Conservation (phyloP, 2,888 invertebrate species). For the Biston betularia region DNA sequence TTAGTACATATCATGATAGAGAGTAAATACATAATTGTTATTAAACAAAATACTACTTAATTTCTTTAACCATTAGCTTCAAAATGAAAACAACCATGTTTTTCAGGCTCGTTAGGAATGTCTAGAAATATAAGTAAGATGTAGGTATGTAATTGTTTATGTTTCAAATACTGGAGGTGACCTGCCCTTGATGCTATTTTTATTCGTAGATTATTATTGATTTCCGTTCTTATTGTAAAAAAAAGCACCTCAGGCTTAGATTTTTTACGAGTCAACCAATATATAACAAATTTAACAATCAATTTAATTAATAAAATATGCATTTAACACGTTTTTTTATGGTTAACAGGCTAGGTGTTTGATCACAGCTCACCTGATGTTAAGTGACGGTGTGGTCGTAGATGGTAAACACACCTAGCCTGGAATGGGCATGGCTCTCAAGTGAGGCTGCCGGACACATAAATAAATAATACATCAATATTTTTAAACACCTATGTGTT, state of each 20-base stretch:
- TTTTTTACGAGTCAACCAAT: background rate
- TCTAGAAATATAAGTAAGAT: background rate
- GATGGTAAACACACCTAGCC: no score
- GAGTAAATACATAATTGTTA: background rate
- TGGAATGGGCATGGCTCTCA: no score
- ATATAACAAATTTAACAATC: no score
- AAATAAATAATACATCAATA: no score
- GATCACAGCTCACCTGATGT: no score
- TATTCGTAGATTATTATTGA: conserved; percentile 7
- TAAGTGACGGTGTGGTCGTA: no score
- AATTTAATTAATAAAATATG: no score
- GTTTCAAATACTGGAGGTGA: background rate
- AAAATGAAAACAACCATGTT: background rate
- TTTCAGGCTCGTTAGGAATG: background rate
- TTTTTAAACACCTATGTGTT: no score
- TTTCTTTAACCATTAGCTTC: background rate
- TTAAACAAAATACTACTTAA: background rate
- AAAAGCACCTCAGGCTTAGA: background rate
- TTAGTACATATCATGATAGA: background rate
- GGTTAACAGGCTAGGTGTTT: no score
- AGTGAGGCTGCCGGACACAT: no score
- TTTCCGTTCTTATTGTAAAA: background rate
- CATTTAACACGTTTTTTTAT: no score
- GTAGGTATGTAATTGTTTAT: background rate
- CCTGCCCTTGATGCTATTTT: conserved; percentile 6